Percentiles rank a stretch among this genome's conserved stretches.
Conservation (phyloP, 2,113 vertebrate genomes). For the Lasiurus cinereus region DNA sequence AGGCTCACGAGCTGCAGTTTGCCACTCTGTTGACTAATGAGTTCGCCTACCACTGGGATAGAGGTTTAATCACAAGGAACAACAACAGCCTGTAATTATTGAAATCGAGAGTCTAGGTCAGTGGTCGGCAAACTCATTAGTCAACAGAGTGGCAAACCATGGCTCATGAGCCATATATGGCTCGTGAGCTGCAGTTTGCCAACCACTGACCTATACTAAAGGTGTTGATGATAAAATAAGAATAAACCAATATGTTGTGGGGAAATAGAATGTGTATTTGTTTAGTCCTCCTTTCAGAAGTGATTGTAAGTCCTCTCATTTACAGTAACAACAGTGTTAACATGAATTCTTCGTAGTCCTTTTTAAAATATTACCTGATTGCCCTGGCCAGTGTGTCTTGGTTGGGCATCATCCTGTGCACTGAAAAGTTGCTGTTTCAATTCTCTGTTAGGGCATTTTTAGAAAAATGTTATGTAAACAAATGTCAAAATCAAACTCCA, state of each 20-base stretch:
- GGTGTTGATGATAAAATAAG: not conserved
- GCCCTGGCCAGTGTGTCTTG: not conserved
- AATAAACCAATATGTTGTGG: not conserved
- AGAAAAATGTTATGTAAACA: constrained; percentile 13
- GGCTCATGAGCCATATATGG: too few species aligned
- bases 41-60: too few species aligned
- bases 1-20: too few species aligned
- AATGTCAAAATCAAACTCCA: not conserved
- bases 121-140: too few species aligned
- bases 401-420: not conserved
- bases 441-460: not conserved
- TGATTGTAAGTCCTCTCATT: not conserved
- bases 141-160: too few species aligned
- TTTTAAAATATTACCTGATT: not conserved
- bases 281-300: constrained; percentile 10
- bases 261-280: not conserved
- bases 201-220: not conserved
- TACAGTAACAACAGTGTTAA: not conserved
- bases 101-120: too few species aligned
- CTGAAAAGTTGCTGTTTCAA: not conserved
- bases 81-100: too few species aligned
- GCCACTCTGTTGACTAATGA: too few species aligned
- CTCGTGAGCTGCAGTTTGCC: too few species aligned
- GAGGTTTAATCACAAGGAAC: too few species aligned
- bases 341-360: not conserved